Conservation (phyloP, 2,888 invertebrate genomes). For the Drosophila kokeensis region DNA sequence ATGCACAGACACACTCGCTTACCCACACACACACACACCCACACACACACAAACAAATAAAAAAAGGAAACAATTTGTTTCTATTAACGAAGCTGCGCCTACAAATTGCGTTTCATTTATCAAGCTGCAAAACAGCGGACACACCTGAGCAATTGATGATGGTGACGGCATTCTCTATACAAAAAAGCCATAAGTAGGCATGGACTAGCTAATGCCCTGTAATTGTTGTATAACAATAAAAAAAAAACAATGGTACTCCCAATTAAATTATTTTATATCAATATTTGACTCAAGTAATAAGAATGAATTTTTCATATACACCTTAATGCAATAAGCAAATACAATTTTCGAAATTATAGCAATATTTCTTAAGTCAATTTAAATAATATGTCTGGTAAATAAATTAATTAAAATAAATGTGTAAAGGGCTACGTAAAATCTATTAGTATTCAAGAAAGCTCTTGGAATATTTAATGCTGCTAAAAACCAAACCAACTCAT, state of each 20-base stretch:
- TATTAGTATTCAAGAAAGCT: not conserved
- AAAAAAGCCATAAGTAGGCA: conserved; percentile 6
- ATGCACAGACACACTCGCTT: not conserved
- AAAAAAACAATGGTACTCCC: not conserved
- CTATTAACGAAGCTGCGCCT: conserved; percentile 78
- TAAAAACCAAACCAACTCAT: not conserved
- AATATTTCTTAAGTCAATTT: not conserved
- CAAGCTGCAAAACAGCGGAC: conserved; percentile 58
- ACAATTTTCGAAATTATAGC: not conserved
- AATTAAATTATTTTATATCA: not conserved
- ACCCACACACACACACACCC: conserved; percentile 3
- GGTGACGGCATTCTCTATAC: conserved; percentile 45
- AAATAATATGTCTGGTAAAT: not conserved
- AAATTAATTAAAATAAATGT: not conserved
- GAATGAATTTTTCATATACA: not conserved
- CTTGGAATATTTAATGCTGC: not conserved
- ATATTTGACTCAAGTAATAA: not conserved
- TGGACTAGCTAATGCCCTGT: conserved; percentile 25
- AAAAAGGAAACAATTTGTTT: conserved; percentile 73
- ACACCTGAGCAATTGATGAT: conserved; percentile 75
- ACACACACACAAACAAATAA: not conserved
- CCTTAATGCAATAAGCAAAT: not conserved
- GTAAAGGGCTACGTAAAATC: not conserved
- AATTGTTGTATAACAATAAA: not conserved
- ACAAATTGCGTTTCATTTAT: conserved; percentile 78